Conservation (phyloP, 1,140 invertebrate genomes). For the Drosophila saltans region DNA sequence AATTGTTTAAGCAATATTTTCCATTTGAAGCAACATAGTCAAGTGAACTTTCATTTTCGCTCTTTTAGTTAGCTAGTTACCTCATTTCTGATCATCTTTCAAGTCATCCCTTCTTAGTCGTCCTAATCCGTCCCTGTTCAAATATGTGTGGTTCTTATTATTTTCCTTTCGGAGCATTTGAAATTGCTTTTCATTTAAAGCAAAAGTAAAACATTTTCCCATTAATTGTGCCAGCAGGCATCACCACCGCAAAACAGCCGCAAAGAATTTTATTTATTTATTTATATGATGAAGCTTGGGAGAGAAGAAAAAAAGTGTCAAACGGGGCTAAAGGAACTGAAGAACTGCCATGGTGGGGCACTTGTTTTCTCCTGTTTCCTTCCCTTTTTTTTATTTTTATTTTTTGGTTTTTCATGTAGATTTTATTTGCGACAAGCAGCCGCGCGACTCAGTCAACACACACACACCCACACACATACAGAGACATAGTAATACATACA, state of each 20-base stretch:
- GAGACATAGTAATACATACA: constrained; percentile 17
- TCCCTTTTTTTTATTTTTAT: background rate
- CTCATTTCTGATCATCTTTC: too few relatives aligned
- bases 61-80: too few relatives aligned
- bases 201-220: constrained; percentile 61
- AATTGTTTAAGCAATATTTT: too few relatives aligned
- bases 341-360: constrained; percentile 1
- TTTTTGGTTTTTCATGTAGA: constrained; percentile 65
- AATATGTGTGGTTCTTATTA: too few relatives aligned
- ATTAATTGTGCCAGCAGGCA: constrained; percentile 64
- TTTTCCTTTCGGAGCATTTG: constrained; percentile 58
- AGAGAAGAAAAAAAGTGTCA: constrained; percentile 55
- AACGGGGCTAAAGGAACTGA: constrained; percentile 36
- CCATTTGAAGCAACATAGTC: too few relatives aligned
- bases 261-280: constrained; percentile 80
- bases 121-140: background rate
- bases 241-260: constrained; percentile 61
- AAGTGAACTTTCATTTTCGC: too few relatives aligned
- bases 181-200: constrained; percentile 65
- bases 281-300: constrained; percentile 40
- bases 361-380: constrained; percentile 27
- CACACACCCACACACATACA: constrained; percentile 46
- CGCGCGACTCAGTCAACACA: constrained; percentile 68
- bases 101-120: too few relatives aligned
- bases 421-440: constrained; percentile 76